phyloP scores from a whole-genome alignment of 1,140 invertebrate species.

The Magallana ariakensis region DNA sequence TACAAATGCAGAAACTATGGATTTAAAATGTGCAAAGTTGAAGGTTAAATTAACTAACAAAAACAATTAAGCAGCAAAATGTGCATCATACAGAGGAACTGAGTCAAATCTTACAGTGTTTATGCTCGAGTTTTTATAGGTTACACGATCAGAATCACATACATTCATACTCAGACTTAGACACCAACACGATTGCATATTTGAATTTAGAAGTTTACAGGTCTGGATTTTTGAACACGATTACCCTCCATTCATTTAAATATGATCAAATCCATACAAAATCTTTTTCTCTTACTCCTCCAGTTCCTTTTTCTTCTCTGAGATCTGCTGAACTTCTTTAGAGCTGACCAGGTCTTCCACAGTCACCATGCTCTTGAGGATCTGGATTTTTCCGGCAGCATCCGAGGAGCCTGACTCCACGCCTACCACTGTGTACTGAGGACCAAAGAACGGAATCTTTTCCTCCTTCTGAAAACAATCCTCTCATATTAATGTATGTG shows the following conservation, averaged over 20 bases:
- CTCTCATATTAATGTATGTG: neutral
- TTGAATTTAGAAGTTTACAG: no score
- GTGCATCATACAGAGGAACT: no score
- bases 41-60: no score
- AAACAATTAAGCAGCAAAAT: no score
- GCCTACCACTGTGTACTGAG: conserved; percentile 67
- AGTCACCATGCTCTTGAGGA: conserved; percentile 45
- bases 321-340: neutral
- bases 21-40: no score
- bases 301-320: neutral
- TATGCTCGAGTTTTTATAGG: no score
- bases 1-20: no score
- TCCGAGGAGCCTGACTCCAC: conserved; percentile 56
- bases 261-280: neutral
- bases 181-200: no score
- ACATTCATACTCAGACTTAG: no score
- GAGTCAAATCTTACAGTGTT: no score
- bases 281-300: neutral
- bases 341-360: conserved; percentile 16
- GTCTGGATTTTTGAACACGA: no score
- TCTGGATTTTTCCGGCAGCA: conserved; percentile 61
- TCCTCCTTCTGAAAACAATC: conserved; percentile 17
- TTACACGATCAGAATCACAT: no score
- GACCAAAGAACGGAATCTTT: conserved; percentile 56
- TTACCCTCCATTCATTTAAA: neutral